Conservation (phyloP, 2,113 vertebrate species). For the Sinocyclocheilus grahami region DNA sequence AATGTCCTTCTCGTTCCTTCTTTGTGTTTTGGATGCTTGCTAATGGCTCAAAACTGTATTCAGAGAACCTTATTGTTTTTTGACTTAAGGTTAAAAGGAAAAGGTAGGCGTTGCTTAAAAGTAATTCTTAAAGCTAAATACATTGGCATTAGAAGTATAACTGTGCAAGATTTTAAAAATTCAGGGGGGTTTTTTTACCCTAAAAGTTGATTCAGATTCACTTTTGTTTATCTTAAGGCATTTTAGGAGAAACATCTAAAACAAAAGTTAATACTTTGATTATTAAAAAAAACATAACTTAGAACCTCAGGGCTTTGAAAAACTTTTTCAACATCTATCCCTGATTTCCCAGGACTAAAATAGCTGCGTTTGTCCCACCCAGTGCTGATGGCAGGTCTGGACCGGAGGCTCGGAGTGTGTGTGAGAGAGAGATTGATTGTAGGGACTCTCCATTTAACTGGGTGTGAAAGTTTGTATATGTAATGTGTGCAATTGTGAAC, state of each 20-base stretch:
- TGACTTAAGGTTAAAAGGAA: not conserved
- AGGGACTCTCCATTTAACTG: slow-evolving; percentile 18
- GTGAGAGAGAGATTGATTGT: not conserved
- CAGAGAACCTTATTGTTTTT: not conserved
- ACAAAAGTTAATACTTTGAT: not conserved
- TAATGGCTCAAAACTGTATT: not conserved
- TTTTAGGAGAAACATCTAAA: not conserved
- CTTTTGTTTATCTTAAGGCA: not conserved
- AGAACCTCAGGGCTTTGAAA: not conserved
- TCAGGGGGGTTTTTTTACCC: not conserved
- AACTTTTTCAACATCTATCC: not conserved
- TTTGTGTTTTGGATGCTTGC: not conserved
- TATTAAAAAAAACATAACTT: not conserved
- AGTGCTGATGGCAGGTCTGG: slow-evolving; percentile 41
- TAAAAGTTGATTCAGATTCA: not conserved
- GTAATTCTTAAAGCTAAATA: not conserved
- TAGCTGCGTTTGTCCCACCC: slow-evolving; percentile 52
- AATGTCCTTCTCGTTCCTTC: not conserved
- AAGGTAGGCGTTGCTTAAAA: not conserved
- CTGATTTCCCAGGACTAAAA: slow-evolving; percentile 44
- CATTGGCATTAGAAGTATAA: not conserved
- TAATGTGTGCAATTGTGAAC: slow-evolving; percentile 9
- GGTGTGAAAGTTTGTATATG: not conserved
- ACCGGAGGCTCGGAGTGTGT: slow-evolving; percentile 23
- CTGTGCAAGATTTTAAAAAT: not conserved